Percentiles rank a stretch among this genome's conserved stretches.
Conservation (phyloP, 2,888 invertebrate species). For the Lepidochrysops patricia region DNA sequence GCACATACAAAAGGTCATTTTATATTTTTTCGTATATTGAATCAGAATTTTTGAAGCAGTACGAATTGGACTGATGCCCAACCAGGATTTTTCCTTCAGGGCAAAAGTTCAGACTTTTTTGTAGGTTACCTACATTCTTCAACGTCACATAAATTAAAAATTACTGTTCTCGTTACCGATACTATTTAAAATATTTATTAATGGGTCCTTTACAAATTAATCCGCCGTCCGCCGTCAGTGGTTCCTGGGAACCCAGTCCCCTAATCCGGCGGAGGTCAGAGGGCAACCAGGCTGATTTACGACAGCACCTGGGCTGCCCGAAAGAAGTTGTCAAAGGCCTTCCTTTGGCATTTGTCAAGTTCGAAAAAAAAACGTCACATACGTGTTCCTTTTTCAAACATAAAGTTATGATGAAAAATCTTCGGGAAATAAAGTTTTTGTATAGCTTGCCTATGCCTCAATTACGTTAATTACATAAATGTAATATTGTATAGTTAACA, state of each 20-base stretch:
- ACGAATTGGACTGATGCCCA: not conserved
- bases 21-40: no score
- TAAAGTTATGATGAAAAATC: no score
- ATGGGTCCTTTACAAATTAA: conserved; percentile 24
- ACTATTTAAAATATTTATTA: conserved; percentile 16
- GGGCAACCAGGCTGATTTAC: conserved; percentile 44
- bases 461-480: no score
- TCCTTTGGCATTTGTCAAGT: not conserved
- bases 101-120: not conserved
- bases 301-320: conserved; percentile 27
- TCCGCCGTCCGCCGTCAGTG: conserved; percentile 25
- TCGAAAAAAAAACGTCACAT: not conserved
- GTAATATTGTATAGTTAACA: no score
- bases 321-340: not conserved
- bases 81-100: not conserved
- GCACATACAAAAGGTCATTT: no score
- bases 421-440: no score
- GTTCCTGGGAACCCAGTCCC: conserved; percentile 39
- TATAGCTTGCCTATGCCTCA: no score
- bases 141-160: not conserved
- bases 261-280: conserved; percentile 43
- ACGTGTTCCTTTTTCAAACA: conserved; percentile 2
- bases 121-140: not conserved
- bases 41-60: not conserved
- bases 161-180: not conserved